A percentile compares a stretch with the other conserved stretches of the same genome.
These are phyloP conservation scores for Etheostoma perlongum DNA, from an alignment of 2,797 vertebrate species.

Conservation along the genomic window DNA sequence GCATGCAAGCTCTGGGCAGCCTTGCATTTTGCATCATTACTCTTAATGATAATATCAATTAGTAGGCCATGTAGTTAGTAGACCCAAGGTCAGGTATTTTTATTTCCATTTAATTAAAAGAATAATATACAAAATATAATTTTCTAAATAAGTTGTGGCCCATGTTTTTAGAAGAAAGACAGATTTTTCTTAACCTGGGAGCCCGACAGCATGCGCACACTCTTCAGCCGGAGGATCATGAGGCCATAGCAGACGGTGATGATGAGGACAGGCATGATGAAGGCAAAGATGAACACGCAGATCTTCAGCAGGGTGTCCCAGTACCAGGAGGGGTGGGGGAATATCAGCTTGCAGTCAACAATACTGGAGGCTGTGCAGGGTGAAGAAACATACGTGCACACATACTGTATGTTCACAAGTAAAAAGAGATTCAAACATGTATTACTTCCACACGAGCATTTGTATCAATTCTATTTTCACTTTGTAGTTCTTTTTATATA, in stretches of 20 bases:
- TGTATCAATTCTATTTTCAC: constrained; percentile 3
- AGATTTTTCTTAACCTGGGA: constrained; percentile 84
- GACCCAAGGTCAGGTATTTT: neutral
- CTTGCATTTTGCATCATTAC: constrained; percentile 31
- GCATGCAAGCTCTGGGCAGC: constrained; percentile 6
- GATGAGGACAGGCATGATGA: constrained; percentile 98
- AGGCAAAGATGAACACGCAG: constrained; percentile 99
- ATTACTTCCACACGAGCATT: neutral
- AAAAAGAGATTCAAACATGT: neutral
- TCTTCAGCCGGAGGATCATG: constrained; percentile 98
- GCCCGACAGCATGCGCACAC: constrained; percentile 96
- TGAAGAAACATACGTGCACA: neutral
- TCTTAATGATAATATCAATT: constrained; percentile 18
- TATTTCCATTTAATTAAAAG: constrained; percentile 17
- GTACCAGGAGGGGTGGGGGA: constrained; percentile 97
- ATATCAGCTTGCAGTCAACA: constrained; percentile 93
- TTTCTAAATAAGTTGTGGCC: neutral
- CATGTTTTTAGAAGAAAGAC: neutral
- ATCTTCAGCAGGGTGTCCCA: constrained; percentile 99
- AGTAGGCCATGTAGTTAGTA: neutral
- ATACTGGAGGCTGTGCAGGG: constrained; percentile 74
- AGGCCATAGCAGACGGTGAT: constrained; percentile 98
- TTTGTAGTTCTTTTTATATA: too few relatives aligned
- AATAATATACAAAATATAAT: neutral
- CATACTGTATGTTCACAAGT: neutral